A percentile compares a stretch with the other conserved stretches of the same genome.
Conservation (phyloP, 2,888 invertebrate genomes). For the Luperina nickerlii region DNA sequence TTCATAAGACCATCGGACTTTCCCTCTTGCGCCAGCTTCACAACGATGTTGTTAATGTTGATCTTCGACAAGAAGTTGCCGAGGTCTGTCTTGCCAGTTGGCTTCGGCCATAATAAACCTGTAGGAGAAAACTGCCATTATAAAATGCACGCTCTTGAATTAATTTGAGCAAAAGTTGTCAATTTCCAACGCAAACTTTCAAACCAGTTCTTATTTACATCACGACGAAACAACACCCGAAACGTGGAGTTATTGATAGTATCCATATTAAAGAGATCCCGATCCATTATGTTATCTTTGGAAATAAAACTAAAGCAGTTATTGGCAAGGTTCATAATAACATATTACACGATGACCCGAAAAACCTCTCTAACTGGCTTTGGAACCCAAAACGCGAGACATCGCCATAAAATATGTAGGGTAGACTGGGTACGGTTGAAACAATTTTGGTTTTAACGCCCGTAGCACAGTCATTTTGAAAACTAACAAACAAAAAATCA, state of each 20-base stretch:
- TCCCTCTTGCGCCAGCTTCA: slow-evolving; percentile 82
- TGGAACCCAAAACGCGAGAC: slow-evolving; percentile 10
- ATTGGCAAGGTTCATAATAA: neutral
- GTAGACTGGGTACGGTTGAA: no score
- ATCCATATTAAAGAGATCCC: neutral
- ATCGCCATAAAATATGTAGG: slow-evolving; percentile 38
- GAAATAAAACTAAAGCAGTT: neutral
- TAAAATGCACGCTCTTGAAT: slow-evolving; percentile 1
- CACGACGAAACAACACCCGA: neutral
- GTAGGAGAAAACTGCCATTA: slow-evolving; percentile 40
- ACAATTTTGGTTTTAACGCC: no score
- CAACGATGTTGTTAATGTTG: slow-evolving; percentile 87
- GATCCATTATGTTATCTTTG: neutral
- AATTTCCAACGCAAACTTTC: neutral
- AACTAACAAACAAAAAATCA: no score
- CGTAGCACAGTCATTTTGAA: no score
- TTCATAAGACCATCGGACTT: slow-evolving; percentile 74
- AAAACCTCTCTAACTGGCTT: slow-evolving; percentile 15
- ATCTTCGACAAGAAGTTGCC: slow-evolving; percentile 89
- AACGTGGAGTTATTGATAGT: neutral
- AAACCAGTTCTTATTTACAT: slow-evolving; percentile 15
- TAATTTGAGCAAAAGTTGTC: neutral
- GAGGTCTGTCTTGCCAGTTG: slow-evolving; percentile 90
- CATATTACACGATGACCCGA: neutral
- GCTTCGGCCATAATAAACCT: slow-evolving; percentile 92